Base-by-base conservation (phyloP, 2,113 vertebrate genomes). In the Carollia perspicillata region DNA sequence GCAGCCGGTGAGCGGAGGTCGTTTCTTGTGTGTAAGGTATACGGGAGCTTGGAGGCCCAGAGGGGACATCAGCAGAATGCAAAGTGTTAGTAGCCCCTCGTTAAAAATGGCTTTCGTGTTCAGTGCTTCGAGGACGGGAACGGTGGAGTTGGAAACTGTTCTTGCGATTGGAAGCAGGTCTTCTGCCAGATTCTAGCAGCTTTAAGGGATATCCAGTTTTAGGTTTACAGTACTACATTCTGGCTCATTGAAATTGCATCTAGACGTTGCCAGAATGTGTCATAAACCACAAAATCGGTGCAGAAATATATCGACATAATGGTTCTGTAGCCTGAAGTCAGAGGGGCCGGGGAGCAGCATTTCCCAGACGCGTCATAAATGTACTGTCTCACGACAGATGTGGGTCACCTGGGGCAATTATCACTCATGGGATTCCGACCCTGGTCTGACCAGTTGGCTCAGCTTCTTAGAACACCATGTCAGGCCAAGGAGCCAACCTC, bases 191-290 rank as follows among this genome's bases (percentile, higher is more conserved):
- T 58, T 80, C 90, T 74, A 66, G 78, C 93, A 97, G 95, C 96
- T 97, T 90, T 89, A 93, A 86, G 95, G 95, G 90, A 89, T 83
- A 95, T 92, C 95, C 96, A 96, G 90, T 95, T 97, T 96, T 95
- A 95, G 94, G 97, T 96, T 97, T 94, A 95, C 95, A 95, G 90
- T 89, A 86, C 90, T 92, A 90, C 95, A 96, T 93, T 90, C 95
- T 97, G 97, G 94, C 96, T 97, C 93, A 49, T 88, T 92, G 90
- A 71, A 89, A 97, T 44, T 33, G 77, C 90, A 75, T 94, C 90
- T 74, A 49, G 35, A 44, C 6, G 80, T 49, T 97, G 97, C 97
- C 96, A 97, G 96, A 53, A 92, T 65, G 77, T 97, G 94, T 97
- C 94, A 95, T 74, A 96, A 95, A 89, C 96, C 84, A 97, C 85